Evolutionary conservation across 2,113 vertebrate species (phyloP), one percentile per base, ranked within the genome.

Genomic region (Hemicordylus capensis): DNA sequence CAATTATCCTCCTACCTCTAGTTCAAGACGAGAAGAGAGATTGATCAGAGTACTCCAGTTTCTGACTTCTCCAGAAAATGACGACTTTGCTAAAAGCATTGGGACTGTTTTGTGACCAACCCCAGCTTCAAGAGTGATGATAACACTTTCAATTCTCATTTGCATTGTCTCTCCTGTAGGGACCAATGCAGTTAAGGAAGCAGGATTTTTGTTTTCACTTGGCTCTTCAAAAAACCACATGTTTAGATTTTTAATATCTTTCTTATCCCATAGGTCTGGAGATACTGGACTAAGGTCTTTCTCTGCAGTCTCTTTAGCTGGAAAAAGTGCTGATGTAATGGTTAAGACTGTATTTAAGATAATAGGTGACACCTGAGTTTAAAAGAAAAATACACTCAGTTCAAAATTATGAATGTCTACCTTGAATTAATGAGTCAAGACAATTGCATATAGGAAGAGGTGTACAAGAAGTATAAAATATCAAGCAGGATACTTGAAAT

Each of bases 271-370:
- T 73, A 99, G 92, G 56, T 98, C 95, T 81, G 96, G 93, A 19
- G 96, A 93, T 84, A 98, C 94, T 19, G 97, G 94, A 93, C 96
- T 97, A 1, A 96, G 95, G 79, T 96, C 94, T 93, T 97, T 94
- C 84, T 97, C 95, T 0, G 95, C 92, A 15, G 95, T 96, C 95
- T 99, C 98, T 1, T 97, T 90, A 59, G 95, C 95, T 72, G 97
- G 97, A 76, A 94, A 98, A 92, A 99, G 92, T 9, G 97, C 98
- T 24, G 98, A 98, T 79, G 98, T 98, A 92, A 99, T 98, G 87
- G 97, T 99, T 90, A 99, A 98, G 77, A 99, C 97, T 1, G 99
- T 99, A 95, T 99, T 99, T 95, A 99, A 98, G 89, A 99, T 99
- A 93, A 99, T 97, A 51, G 99, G 99, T 91, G 98, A 99, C 80